These are phyloP conservation scores for Aphaenogaster ashmeadi DNA, from an alignment of 1,140 invertebrate species.

Conservation along the genomic window DNA sequence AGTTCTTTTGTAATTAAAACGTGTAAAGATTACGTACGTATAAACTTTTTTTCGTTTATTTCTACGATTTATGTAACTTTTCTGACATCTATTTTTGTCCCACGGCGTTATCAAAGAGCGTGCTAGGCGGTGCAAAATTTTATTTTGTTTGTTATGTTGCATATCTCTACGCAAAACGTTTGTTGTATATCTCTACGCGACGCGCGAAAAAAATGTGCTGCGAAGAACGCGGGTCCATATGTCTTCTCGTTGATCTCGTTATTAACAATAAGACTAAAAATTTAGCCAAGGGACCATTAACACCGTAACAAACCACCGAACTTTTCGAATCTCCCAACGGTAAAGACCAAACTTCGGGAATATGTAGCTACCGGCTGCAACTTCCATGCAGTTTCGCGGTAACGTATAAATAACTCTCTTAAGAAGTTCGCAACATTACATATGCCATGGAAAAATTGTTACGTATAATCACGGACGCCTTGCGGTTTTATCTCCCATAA, in stretches of 20 bases:
- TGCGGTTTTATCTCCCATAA: constrained; percentile 3
- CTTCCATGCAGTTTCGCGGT: constrained; percentile 41
- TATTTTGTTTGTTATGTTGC: not conserved
- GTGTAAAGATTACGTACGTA: not conserved
- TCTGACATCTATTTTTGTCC: not conserved
- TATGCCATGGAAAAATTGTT: constrained; percentile 4
- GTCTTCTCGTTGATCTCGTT: constrained; percentile 12
- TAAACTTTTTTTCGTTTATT: not conserved
- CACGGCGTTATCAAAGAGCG: not conserved
- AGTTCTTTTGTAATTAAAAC: not conserved
- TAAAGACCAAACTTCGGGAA: constrained; percentile 46
- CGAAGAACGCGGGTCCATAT: not conserved
- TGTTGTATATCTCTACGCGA: not conserved
- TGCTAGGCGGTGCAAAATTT: not conserved
- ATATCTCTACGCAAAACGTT: not conserved
- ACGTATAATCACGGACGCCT: constrained; percentile 9
- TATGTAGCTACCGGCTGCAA: constrained; percentile 22
- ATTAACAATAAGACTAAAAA: constrained; percentile 37
- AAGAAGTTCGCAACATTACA: constrained; percentile 28
- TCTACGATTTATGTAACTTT: not conserved
- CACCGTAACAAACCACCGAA: constrained; percentile 47
- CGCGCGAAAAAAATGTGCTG: not conserved
- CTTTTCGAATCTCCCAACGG: constrained; percentile 51
- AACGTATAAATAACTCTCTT: constrained; percentile 57
- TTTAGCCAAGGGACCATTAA: constrained; percentile 39